Conservation (phyloP, 2,888 invertebrate genomes). For the Drosophila affinis region DNA sequence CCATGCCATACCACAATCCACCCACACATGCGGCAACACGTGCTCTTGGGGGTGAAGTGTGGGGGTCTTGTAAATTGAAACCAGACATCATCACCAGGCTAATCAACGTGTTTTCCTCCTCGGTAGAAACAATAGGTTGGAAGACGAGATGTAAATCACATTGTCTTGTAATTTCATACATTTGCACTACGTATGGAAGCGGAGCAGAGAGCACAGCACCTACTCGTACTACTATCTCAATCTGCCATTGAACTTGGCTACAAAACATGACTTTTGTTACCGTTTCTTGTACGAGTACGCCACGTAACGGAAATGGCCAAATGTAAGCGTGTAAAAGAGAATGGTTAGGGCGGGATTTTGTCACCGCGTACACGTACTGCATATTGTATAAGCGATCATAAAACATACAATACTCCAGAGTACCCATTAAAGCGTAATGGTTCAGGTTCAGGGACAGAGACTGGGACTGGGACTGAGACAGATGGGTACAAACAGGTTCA, state of each 20-base stretch:
- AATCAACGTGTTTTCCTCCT: conserved; percentile 45
- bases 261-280: conserved; percentile 62
- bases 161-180: conserved; percentile 72
- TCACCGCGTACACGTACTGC: conserved; percentile 23
- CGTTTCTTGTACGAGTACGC: conserved; percentile 39
- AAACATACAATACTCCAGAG: not conserved
- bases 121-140: conserved; percentile 55
- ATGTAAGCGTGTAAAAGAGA: conserved; percentile 41
- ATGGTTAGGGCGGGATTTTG: conserved; percentile 23
- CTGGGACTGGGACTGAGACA: conserved; percentile 27
- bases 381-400: conserved; percentile 59
- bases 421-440: not conserved
- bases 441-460: conserved; percentile 26
- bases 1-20: conserved; percentile 13
- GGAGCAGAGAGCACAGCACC: not conserved
- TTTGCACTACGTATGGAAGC: conserved; percentile 11
- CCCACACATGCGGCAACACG: conserved; percentile 53
- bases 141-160: conserved; percentile 65
- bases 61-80: conserved; percentile 63
- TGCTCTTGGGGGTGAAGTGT: conserved; percentile 37
- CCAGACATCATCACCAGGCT: conserved; percentile 23
- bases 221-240: conserved; percentile 4
- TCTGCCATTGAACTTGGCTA: conserved; percentile 76
- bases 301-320: conserved; percentile 65
- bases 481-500: conserved; percentile 23